Evolutionary conservation across 2,113 vertebrate species (phyloP).

Genomic region (Turdus rufiventris): DNA sequence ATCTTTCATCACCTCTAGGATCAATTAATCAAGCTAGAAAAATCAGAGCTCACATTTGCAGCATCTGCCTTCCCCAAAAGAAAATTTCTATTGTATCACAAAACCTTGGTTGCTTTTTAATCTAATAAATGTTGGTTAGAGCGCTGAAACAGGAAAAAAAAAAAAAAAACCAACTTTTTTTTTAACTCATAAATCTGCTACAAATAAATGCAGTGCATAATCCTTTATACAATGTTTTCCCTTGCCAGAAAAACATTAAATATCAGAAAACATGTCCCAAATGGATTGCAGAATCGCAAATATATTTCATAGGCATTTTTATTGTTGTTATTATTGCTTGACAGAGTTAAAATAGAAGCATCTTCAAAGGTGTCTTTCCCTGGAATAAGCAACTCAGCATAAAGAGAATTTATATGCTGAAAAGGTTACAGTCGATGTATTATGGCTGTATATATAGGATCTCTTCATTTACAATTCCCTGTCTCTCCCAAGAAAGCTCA

Average conservation of each 20-base stretch:
- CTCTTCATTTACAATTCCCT: background rate
- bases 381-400: background rate
- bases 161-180: background rate
- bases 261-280: background rate
- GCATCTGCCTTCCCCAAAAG: background rate
- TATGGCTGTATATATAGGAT: background rate
- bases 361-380: background rate
- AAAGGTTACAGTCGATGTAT: background rate
- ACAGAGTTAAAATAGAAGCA: background rate
- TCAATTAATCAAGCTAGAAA: background rate
- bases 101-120: background rate
- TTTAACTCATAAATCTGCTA: background rate
- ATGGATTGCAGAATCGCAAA: background rate
- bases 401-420: background rate
- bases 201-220: background rate
- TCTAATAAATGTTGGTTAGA: background rate
- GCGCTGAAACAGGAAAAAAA: background rate
- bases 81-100: background rate
- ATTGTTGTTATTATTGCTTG: background rate
- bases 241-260: background rate
- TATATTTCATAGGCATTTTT: background rate
- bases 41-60: background rate
- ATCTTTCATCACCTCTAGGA: background rate
- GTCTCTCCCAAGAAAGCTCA: background rate
- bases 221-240: background rate